Evolutionary conservation across 2,113 vertebrate genomes (phyloP).

Genomic region (Chrysemys picta): DNA sequence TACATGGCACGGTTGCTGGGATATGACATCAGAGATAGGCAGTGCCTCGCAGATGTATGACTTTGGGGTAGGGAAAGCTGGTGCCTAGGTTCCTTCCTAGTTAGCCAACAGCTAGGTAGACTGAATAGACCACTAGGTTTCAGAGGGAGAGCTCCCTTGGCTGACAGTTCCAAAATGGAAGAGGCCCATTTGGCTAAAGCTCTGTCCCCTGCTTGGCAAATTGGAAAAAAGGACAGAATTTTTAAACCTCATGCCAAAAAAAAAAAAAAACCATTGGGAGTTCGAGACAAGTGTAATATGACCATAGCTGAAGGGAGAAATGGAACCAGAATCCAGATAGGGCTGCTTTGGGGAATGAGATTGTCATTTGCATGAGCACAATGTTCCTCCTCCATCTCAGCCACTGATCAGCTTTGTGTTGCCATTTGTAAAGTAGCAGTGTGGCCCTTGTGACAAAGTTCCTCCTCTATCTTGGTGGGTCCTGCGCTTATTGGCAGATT

Average conservation of each 20-base stretch:
- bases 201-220: background rate
- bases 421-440: background rate
- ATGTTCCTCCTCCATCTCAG: background rate
- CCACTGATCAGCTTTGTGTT: background rate
- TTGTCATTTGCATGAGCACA: background rate
- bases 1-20: background rate
- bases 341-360: background rate
- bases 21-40: background rate
- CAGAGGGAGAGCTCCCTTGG: background rate
- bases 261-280: background rate
- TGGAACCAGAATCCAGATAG: background rate
- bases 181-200: background rate
- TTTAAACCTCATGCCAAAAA: background rate
- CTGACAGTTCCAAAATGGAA: background rate
- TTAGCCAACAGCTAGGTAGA: background rate
- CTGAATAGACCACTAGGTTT: background rate
- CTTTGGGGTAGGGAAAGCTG: background rate
- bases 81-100: background rate
- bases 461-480: too few relatives aligned
- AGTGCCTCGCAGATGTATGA: background rate
- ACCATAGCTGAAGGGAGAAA: fast-evolving
- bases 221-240: background rate
- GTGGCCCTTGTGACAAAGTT: background rate
- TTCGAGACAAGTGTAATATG: fast-evolving
- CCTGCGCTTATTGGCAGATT: too few relatives aligned